Evolutionary conservation across 2,113 vertebrate species (phyloP).

Genomic region (Galeopterus variegatus): DNA sequence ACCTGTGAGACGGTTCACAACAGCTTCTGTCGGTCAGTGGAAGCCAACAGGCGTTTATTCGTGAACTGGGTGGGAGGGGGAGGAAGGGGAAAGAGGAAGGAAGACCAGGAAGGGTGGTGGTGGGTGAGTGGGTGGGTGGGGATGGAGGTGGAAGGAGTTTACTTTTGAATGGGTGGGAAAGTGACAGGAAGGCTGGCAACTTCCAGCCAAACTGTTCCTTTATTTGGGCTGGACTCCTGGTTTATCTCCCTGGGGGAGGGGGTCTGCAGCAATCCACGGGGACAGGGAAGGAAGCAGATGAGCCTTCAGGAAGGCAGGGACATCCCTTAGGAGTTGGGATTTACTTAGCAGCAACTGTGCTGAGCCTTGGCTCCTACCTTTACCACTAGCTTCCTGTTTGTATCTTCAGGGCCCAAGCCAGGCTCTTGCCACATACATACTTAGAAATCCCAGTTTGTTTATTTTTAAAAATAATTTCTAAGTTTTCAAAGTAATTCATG

Average conservation of each 20-base stretch:
- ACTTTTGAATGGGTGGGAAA: slow-evolving; percentile 80
- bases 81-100: slow-evolving; percentile 84
- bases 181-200: slow-evolving; percentile 77
- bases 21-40: slow-evolving; percentile 90
- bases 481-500: slow-evolving; percentile 68
- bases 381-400: slow-evolving; percentile 76
- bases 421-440: background rate
- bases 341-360: slow-evolving; percentile 68
- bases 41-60: slow-evolving; percentile 57
- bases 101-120: slow-evolving; percentile 83
- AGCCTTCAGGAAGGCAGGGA: slow-evolving; percentile 78
- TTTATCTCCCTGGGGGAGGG: slow-evolving; percentile 65
- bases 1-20: slow-evolving; percentile 91
- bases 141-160: slow-evolving; percentile 73
- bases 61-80: slow-evolving; percentile 62
- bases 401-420: slow-evolving; percentile 18
- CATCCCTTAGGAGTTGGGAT: slow-evolving; percentile 63
- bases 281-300: slow-evolving; percentile 81
- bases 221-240: slow-evolving; percentile 68
- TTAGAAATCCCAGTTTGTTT: slow-evolving; percentile 71
- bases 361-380: slow-evolving; percentile 46
- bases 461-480: slow-evolving; percentile 63
- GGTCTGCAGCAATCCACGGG: background rate
- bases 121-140: slow-evolving; percentile 80
- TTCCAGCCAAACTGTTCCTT: slow-evolving; percentile 68